A percentile compares a stretch with the other conserved stretches of the same genome.
Conservation (phyloP, 2,113 vertebrate genomes). For the Ammospiza nelsoni region DNA sequence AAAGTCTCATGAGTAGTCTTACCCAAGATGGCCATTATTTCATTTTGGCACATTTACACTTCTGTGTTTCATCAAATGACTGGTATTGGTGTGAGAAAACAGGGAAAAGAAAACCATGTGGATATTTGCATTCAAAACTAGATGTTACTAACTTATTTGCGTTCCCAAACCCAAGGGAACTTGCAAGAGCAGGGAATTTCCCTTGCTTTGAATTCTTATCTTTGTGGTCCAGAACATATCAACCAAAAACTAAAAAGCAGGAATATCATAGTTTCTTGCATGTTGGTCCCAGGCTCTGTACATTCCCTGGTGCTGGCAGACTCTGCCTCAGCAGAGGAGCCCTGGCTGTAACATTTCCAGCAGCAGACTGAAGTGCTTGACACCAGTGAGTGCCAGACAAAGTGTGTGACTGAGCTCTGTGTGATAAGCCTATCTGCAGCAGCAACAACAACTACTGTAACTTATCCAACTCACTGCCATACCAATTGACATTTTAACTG, state of each 20-base stretch:
- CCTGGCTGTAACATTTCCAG: neutral
- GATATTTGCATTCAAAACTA: neutral
- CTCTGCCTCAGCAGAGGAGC: neutral
- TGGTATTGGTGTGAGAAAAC: neutral
- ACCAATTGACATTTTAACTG: neutral
- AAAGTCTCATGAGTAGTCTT: neutral
- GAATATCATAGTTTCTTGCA: neutral
- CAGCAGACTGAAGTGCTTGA: neutral
- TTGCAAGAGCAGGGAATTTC: neutral
- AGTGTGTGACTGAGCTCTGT: neutral
- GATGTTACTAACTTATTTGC: neutral
- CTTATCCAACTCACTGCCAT: neutral
- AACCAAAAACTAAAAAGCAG: neutral
- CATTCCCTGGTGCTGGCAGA: neutral
- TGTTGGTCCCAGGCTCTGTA: fast-evolving
- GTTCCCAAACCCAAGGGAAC: neutral
- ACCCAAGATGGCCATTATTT: neutral
- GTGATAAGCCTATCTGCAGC: neutral
- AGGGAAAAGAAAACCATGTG: neutral
- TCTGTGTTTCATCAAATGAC: neutral
- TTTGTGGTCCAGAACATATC: neutral
- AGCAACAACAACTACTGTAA: conserved; percentile 18
- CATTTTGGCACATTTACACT: neutral
- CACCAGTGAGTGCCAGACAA: neutral
- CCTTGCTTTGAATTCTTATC: neutral